Base-by-base conservation (phyloP, 2,113 vertebrate species). In the Xiphophorus maculatus region DNA sequence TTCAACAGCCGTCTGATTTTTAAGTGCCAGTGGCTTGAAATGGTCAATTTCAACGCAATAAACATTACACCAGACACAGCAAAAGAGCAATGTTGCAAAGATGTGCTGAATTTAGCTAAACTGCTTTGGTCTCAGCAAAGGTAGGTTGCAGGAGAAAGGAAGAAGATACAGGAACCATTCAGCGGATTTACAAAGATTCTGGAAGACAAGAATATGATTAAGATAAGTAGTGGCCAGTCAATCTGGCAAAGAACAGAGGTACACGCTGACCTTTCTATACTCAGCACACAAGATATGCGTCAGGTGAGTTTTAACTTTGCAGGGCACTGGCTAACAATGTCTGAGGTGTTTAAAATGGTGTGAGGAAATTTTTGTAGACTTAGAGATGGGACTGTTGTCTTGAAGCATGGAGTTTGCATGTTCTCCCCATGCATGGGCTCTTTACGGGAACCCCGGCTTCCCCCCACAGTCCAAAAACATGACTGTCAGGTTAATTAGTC, bases 51-150 rank as follows among this genome's bases (percentile, higher is more conserved):
- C 61, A 40, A 63, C 67, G 78, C 81, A 64, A 84, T 86, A 71
- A 76, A 71, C 76, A 82, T 84, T 73, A 63, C 79, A 69, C 87
- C 70, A 83, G 73, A 42, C 77, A 74, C 51, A 42, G 22, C 22
- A n/a, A 67, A 48, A 61, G 60, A 60, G 69, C 61, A 69, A 65
- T 32, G 37, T 22, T 66, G 61, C 12, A 27, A 37, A 71, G 71
- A 73, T 32, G 37, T 54, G 61, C 37, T 63, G 10, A 63, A 51
- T 42, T n/a, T 30, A 54, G 15, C 14, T 25, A 19, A 1, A 2
- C 48, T 54, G 15, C 4, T 22, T n/a, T 10, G 51, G 51, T 22
- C 25, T 58, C 51, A 58, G 25, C 51, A 25, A 58, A 9, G 22
- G 51, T 58, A 58, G 25, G 1, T 11, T 58, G 22, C 25, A 58